Evolutionary conservation across 2,113 vertebrate genomes (phyloP).

Genomic region (Oryctolagus cuniculus): DNA sequence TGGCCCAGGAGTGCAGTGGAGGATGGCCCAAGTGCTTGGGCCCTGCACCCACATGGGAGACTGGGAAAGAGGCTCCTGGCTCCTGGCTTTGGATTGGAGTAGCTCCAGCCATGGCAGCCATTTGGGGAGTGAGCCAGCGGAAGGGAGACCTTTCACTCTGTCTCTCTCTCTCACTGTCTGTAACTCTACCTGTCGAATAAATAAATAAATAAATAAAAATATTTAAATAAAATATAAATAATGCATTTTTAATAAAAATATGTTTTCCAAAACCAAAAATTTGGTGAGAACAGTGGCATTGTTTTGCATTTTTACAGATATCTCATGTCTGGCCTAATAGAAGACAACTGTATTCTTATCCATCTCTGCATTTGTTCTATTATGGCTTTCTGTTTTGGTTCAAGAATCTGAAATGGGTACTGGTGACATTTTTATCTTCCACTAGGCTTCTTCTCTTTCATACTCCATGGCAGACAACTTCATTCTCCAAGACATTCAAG

Average conservation of each 20-base stretch:
- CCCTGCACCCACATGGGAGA: too few relatives aligned
- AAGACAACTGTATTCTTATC: neutral
- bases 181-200: too few relatives aligned
- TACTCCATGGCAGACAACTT: neutral
- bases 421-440: neutral
- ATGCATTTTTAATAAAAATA: constrained; percentile 25
- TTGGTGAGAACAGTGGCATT: neutral
- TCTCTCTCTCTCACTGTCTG: too few relatives aligned
- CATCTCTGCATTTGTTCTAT: neutral
- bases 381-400: neutral
- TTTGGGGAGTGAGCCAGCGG: too few relatives aligned
- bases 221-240: too few relatives aligned
- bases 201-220: too few relatives aligned
- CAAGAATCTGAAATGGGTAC: neutral
- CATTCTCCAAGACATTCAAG: neutral
- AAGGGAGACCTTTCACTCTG: too few relatives aligned
- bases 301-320: neutral
- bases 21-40: too few relatives aligned
- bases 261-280: neutral
- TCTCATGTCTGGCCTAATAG: neutral
- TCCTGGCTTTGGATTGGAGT: too few relatives aligned
- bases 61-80: too few relatives aligned
- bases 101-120: too few relatives aligned
- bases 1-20: too few relatives aligned
- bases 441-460: neutral